Conservation (phyloP, 2,888 invertebrate species). For the Ariolimax columbianus region DNA sequence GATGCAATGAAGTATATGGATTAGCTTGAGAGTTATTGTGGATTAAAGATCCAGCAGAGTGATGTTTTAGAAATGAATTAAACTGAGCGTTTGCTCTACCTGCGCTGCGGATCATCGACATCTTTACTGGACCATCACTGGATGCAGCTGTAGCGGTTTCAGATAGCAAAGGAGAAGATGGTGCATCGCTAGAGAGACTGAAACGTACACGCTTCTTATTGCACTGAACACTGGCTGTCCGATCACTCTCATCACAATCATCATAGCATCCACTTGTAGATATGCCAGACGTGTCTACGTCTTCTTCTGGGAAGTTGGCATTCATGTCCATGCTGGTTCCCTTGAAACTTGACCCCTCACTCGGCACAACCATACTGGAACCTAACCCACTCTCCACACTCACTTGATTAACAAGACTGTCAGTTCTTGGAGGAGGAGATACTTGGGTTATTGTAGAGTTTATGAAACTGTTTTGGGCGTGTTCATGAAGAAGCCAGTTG, state of each 20-base stretch:
- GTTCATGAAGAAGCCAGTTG: constrained; percentile 29
- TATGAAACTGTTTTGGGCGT: constrained; percentile 11
- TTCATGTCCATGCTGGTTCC: constrained; percentile 9
- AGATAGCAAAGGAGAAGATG: not conserved
- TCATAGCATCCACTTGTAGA: constrained; percentile 24
- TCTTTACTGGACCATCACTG: not conserved
- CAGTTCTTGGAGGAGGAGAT: not conserved
- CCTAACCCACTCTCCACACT: constrained; percentile 18
- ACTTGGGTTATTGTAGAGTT: not conserved
- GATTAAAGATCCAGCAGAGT: not conserved
- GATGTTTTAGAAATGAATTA: not conserved
- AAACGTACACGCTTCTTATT: constrained; percentile 35
- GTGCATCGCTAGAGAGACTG: not conserved
- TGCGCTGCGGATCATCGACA: not conserved
- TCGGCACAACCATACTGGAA: not conserved
- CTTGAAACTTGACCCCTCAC: not conserved
- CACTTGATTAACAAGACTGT: not conserved
- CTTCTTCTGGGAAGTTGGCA: constrained; percentile 23
- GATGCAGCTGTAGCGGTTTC: not conserved
- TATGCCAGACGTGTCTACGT: not conserved
- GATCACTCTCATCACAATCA: not conserved
- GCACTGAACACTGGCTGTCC: not conserved
- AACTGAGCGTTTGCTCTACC: not conserved
- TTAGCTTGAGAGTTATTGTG: not conserved
- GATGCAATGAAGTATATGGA: not conserved